These are phyloP conservation scores for Pelusios castaneus DNA, from an alignment of 2,113 vertebrate species.

Conservation along the genomic window DNA sequence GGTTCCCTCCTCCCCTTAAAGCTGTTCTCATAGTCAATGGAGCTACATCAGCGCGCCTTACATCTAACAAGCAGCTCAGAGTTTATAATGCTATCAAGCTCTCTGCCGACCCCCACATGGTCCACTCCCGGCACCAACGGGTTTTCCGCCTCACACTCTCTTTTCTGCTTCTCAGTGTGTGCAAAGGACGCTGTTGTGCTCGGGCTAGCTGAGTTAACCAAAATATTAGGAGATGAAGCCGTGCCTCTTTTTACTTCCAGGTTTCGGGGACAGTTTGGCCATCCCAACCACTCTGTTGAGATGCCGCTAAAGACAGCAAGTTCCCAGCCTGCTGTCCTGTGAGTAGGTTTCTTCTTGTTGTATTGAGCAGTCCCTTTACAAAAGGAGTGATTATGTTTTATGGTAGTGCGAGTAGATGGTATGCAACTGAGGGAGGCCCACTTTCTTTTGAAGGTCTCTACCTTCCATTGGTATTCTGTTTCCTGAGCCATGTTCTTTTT, in stretches of 20 bases:
- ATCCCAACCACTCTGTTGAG: no score
- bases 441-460: no score
- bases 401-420: background rate
- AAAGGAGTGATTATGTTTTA: background rate
- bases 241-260: no score
- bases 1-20: background rate
- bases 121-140: background rate
- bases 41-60: accelerated
- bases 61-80: background rate
- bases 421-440: no score
- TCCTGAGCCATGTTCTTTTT: background rate
- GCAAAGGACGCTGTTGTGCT: background rate
- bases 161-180: background rate
- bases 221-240: no score
- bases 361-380: no score
- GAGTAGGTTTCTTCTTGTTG: no score
- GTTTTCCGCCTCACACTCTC: background rate
- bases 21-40: background rate
- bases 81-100: background rate
- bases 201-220: no score
- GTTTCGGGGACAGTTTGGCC: no score
- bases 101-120: background rate
- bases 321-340: no score
- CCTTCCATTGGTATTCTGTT: background rate
- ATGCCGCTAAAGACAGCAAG: no score